phyloP scores from a whole-genome alignment of 2,113 vertebrate genomes.

The Malurus cyaneus region DNA sequence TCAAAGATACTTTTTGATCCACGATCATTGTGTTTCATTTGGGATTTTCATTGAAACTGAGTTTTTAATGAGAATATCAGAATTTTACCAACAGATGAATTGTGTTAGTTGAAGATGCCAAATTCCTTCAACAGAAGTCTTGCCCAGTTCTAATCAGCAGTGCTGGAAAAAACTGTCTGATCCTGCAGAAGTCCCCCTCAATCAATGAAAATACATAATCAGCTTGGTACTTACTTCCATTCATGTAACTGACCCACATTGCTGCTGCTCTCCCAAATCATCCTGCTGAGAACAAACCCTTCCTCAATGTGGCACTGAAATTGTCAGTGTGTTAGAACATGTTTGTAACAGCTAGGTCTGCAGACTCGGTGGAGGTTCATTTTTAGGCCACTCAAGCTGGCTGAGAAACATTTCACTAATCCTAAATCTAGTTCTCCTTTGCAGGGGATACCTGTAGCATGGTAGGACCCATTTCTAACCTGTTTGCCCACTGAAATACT shows the following conservation, averaged over 20 bases:
- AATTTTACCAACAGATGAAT: neutral
- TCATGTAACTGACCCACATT: neutral
- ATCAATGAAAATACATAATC: neutral
- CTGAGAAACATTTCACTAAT: neutral
- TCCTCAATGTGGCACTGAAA: neutral
- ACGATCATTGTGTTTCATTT: neutral
- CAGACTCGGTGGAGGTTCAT: neutral
- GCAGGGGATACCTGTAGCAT: neutral
- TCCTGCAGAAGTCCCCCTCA: neutral
- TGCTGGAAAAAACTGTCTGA: neutral
- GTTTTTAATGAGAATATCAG: neutral
- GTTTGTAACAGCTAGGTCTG: neutral
- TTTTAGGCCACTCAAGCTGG: neutral
- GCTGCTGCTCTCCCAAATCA: neutral
- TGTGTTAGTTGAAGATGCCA: neutral
- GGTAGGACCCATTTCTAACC: neutral
- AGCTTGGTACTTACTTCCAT: neutral
- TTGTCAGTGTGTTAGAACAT: neutral
- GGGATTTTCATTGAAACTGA: constrained; percentile 10
- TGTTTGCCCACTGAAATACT: neutral
- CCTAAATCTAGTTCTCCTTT: neutral
- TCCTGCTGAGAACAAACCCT: neutral
- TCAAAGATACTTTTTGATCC: neutral
- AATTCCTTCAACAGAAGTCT: neutral
- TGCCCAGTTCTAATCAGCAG: constrained; percentile 17